Evolutionary conservation across 2,113 vertebrate species (phyloP), one percentile per base, ranked within the genome.

Genomic region (Candoia aspera): DNA sequence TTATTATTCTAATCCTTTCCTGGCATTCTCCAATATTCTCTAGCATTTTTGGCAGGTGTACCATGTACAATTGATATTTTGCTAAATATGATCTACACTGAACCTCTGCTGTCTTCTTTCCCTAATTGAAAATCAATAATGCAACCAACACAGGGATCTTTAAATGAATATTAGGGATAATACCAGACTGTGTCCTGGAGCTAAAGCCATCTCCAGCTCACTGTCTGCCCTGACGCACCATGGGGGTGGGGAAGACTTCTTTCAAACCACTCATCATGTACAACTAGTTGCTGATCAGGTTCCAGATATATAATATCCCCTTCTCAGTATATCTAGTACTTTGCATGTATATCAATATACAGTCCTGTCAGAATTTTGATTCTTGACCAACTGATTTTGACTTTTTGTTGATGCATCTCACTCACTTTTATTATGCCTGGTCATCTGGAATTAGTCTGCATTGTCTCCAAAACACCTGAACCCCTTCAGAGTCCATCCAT

Each of bases 401-500:
- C 3, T 60, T 90, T 59, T 60, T 49, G 33, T 84, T 37, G 8
- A 88, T 87, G 49, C 29, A 37, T 37, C 73, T 60, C 46, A n/a
- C 19, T 23, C 33, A 23, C 29, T 55, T 53, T 49, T 12, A 54
- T 84, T 83, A 55, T 23, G 26, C 55, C 13, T 42, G 55, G 90
- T 64, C 53, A 91, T 62, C 54, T 55, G 87, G 73, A 89, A 89
- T 62, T 42, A 89, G 54, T 54, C 21, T 89, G 59, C 79, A 42
- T 26, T 23, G n/a, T 15, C 46, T 89, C 79, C 29, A 92, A 12
- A 92, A 91, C 49, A 89, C 46, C 57, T 64, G 73, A 54, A n/a
- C 13, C 37, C 21, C n/a, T 55, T 85, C 68, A 42, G 15, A 85
- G 79, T 55, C 79, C 23, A 42, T 85, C 46, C 24, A 64, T 84